phyloP scores from a whole-genome alignment of 2,888 invertebrate species.

The Melanargia galathea region DNA sequence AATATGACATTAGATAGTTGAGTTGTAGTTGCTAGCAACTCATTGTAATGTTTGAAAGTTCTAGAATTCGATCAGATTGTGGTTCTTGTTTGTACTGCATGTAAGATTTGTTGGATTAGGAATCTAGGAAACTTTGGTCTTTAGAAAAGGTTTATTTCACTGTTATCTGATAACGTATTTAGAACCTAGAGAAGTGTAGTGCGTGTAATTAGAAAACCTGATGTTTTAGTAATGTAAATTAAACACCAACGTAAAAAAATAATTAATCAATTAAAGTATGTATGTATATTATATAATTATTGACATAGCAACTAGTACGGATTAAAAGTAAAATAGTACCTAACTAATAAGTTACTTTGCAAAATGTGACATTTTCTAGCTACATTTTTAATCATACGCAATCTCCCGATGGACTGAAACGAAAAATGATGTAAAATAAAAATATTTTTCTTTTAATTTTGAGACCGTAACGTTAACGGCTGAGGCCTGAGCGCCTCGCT shows the following conservation, averaged over 20 bases:
- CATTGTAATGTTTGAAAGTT: background rate
- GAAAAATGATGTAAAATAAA: background rate
- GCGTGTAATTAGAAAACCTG: no score
- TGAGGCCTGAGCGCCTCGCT: background rate
- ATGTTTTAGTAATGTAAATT: no score
- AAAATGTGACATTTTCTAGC: background rate
- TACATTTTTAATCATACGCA: background rate
- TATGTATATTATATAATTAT: no score
- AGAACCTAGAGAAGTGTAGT: no score
- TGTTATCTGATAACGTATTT: background rate
- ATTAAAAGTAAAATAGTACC: no score
- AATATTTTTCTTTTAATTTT: conserved; percentile 21
- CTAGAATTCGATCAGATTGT: background rate
- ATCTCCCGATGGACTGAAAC: conserved; percentile 8
- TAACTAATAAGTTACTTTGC: background rate
- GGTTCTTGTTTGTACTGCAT: background rate
- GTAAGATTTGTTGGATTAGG: background rate
- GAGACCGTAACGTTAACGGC: conserved; percentile 4
- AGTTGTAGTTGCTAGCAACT: background rate
- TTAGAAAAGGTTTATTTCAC: background rate
- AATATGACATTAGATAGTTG: conserved; percentile 5
- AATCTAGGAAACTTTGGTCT: background rate
- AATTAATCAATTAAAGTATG: no score
- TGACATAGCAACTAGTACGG: no score
- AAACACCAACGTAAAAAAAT: no score